These are phyloP conservation scores for Macropodus opercularis DNA, from an alignment of 2,797 vertebrate genomes.

Conservation along the genomic window DNA sequence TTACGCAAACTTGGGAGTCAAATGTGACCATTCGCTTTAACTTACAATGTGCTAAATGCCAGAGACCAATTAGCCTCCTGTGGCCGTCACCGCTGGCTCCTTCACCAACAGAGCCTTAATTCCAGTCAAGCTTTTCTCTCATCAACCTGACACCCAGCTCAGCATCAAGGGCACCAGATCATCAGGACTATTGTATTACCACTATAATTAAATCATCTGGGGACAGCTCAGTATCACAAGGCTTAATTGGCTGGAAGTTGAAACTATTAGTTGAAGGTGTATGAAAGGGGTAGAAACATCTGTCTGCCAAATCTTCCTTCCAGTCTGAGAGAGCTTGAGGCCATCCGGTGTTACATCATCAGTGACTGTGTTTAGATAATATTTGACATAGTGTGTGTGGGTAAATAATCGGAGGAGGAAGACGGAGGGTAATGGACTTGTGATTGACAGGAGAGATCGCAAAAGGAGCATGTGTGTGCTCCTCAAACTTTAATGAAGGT, in stretches of 20 bases:
- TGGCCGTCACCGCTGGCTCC: conserved; percentile 50
- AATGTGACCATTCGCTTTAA: conserved; percentile 68
- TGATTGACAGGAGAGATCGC: conserved; percentile 72
- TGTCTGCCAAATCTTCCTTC: too few species aligned
- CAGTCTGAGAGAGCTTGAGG: too few species aligned
- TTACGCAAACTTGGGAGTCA: conserved; percentile 59
- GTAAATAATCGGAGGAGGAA: conserved; percentile 44
- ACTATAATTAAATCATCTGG: background rate
- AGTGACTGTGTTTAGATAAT: too few species aligned
- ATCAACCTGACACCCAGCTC: conserved; percentile 53
- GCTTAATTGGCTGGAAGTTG: background rate
- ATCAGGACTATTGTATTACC: background rate
- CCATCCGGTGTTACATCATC: too few species aligned
- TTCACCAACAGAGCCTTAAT: conserved; percentile 68
- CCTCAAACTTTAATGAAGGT: conserved; percentile 81
- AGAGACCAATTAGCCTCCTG: conserved; percentile 85
- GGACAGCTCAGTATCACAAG: too few species aligned
- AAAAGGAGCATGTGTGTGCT: conserved; percentile 74
- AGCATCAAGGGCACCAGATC: conserved; percentile 29
- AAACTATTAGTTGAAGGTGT: too few species aligned
- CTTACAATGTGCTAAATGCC: conserved; percentile 83
- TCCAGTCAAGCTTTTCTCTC: conserved; percentile 64
- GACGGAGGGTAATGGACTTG: conserved; percentile 31
- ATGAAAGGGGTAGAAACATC: too few species aligned
- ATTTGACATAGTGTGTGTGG: too few species aligned